These are phyloP conservation scores for Melanostoma scalare DNA, from an alignment of 2,888 invertebrate species.

Conservation along the genomic window DNA sequence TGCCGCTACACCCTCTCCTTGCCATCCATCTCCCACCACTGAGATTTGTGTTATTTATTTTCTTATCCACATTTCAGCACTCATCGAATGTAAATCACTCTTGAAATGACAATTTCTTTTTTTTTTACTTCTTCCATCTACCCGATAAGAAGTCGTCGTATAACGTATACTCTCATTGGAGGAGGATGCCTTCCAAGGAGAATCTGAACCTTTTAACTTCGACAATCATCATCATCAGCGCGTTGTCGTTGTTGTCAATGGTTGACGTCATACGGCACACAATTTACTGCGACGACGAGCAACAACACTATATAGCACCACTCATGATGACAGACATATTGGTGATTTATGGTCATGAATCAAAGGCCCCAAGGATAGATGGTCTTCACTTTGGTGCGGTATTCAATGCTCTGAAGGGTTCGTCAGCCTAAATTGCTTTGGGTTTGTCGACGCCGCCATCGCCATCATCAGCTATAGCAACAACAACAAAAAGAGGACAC, in stretches of 20 bases:
- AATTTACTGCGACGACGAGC: slow-evolving; percentile 37
- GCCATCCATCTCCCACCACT: neutral
- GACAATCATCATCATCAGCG: slow-evolving; percentile 63
- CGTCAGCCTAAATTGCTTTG: slow-evolving; percentile 68
- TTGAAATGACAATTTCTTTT: slow-evolving; percentile 59
- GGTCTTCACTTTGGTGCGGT: neutral
- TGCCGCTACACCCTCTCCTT: neutral
- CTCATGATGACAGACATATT: slow-evolving; percentile 71
- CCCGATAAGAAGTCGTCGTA: slow-evolving; percentile 52
- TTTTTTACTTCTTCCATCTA: slow-evolving; percentile 14
- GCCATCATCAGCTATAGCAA: neutral
- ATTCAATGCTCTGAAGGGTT: slow-evolving; percentile 55
- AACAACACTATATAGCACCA: slow-evolving; percentile 55
- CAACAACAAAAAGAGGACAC: slow-evolving; percentile 47
- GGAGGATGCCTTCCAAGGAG: slow-evolving; percentile 29
- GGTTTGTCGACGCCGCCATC: slow-evolving; percentile 24
- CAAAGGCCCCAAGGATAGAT: slow-evolving; percentile 59
- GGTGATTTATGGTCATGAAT: slow-evolving; percentile 69
- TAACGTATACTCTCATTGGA: neutral
- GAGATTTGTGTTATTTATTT: slow-evolving; percentile 63
- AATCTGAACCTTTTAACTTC: slow-evolving; percentile 61
- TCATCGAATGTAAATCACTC: slow-evolving; percentile 73
- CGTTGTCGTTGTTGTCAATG: slow-evolving; percentile 48
- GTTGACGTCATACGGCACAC: slow-evolving; percentile 65
- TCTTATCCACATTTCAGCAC: slow-evolving; percentile 72